These are phyloP conservation scores for Enteromius treurensis DNA, from an alignment of 2,797 vertebrate genomes.

Conservation along the genomic window DNA sequence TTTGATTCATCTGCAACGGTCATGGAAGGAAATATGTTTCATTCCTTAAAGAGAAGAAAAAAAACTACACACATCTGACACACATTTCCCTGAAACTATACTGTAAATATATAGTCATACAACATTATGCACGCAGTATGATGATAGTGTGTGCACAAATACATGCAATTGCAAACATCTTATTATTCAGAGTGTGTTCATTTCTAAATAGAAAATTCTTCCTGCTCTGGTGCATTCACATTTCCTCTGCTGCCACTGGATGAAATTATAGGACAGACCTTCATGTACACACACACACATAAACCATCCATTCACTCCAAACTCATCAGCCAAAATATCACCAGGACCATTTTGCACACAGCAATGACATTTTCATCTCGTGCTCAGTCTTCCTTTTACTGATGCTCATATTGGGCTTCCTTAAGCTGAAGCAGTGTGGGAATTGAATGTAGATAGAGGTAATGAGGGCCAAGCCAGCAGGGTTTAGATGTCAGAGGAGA, in stretches of 20 bases:
- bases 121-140: constrained; percentile 2
- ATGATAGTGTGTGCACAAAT: background rate
- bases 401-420: constrained; percentile 12
- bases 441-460: constrained; percentile 40
- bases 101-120: background rate
- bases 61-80: constrained; percentile 21
- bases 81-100: constrained; percentile 6
- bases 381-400: constrained; percentile 2
- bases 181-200: constrained; percentile 24
- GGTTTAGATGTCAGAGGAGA: constrained; percentile 43
- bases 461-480: constrained; percentile 11
- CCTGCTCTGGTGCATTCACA: constrained; percentile 28
- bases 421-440: constrained; percentile 7
- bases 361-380: constrained; percentile 34
- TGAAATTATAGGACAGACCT: constrained; percentile 30
- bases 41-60: constrained; percentile 20
- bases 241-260: constrained; percentile 31
- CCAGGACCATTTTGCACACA: constrained; percentile 25
- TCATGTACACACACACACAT: background rate
- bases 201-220: constrained; percentile 20
- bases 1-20: constrained; percentile 45
- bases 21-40: constrained; percentile 14
- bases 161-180: constrained; percentile 7
- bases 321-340: constrained; percentile 38
- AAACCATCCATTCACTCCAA: constrained; percentile 13